A percentile compares a stretch with the other conserved stretches of the same genome.
Conservation (phyloP, 2,888 invertebrate species). For the Syrphus vitripennis region DNA sequence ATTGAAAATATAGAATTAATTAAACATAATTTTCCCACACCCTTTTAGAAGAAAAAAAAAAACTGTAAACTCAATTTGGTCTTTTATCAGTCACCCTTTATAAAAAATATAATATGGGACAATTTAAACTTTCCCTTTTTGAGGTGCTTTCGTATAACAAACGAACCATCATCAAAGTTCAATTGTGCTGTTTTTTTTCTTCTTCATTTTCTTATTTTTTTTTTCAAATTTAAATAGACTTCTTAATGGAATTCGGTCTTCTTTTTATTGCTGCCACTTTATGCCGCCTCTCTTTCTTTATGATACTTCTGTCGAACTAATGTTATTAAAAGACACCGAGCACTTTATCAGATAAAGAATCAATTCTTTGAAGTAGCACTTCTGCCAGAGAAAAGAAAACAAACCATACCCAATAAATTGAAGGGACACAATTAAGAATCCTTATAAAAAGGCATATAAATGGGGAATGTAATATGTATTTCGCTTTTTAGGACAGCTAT, state of each 20-base stretch:
- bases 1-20: too few relatives aligned
- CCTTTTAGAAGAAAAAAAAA: neutral
- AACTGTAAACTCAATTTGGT: neutral
- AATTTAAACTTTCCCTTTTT: neutral
- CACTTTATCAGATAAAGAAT: conserved; percentile 61
- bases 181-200: conserved; percentile 23
- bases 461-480: conserved; percentile 26
- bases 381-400: conserved; percentile 2
- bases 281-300: neutral
- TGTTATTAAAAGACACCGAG: conserved; percentile 56
- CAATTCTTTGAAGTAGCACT: conserved; percentile 61
- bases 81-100: neutral
- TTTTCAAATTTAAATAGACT: conserved; percentile 48
- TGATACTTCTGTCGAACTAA: conserved; percentile 39
- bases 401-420: neutral
- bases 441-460: conserved; percentile 7
- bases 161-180: conserved; percentile 29
- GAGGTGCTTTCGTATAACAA: neutral
- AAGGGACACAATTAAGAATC: neutral
- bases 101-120: too few relatives aligned
- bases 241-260: conserved; percentile 32
- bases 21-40: conserved; percentile 9
- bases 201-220: conserved; percentile 11
- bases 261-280: conserved; percentile 26
- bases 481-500: too few relatives aligned